These are phyloP conservation scores for Hyposmocoma kahamanoa DNA, from an alignment of 1,140 invertebrate genomes.

Conservation along the genomic window DNA sequence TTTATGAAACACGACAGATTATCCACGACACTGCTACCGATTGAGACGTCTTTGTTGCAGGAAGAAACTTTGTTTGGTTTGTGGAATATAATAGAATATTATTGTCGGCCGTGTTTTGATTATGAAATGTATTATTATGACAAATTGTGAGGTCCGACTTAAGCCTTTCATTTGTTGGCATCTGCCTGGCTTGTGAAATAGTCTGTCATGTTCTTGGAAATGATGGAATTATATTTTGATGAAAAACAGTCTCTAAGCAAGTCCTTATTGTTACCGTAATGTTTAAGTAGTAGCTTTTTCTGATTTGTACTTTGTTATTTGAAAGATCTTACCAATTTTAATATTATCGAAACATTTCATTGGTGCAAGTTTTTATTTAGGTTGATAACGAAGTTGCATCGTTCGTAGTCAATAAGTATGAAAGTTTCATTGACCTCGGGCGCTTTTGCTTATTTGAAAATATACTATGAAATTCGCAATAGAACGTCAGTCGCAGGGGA, in stretches of 20 bases:
- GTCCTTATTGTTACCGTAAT: no score
- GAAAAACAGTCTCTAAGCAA: no score
- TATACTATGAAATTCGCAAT: conserved; percentile 60
- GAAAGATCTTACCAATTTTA: no score
- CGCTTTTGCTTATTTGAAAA: conserved; percentile 52
- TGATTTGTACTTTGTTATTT: no score
- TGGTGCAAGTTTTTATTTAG: no score
- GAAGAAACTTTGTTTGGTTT: conserved; percentile 51
- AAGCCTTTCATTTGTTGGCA: conserved; percentile 45
- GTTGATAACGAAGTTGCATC: conserved; percentile 18
- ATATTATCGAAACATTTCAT: no score
- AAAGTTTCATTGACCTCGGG: conserved; percentile 51
- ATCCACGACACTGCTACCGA: conserved; percentile 57
- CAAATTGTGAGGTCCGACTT: conserved; percentile 56
- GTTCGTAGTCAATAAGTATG: conserved; percentile 23
- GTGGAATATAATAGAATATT: conserved; percentile 36
- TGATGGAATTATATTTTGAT: conserved; percentile 13
- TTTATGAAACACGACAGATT: conserved; percentile 64
- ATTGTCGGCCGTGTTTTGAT: conserved; percentile 60
- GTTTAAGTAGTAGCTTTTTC: no score
- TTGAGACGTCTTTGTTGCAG: conserved; percentile 55
- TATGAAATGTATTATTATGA: conserved; percentile 65
- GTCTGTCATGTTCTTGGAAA: conserved; percentile 22
- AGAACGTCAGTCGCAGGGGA: conserved; percentile 59
- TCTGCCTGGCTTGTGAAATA: conserved; percentile 24